phyloP scores from a whole-genome alignment of 2,797 vertebrate genomes.

The Rhabdomys pumilio region DNA sequence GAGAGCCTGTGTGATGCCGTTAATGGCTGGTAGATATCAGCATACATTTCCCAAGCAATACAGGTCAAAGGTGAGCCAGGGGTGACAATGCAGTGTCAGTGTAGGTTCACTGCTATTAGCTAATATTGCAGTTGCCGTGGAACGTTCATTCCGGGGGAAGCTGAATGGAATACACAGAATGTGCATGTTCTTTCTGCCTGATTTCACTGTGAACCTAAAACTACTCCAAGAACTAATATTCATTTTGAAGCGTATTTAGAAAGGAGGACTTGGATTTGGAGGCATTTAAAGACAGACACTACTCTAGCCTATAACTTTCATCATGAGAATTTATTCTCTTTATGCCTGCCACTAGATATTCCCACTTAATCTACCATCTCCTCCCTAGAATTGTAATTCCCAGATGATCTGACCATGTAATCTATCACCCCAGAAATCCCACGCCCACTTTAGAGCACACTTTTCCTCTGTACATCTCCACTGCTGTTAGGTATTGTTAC shows the following conservation, averaged over 20 bases:
- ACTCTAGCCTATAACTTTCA: neutral
- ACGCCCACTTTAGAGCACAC: neutral
- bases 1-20: neutral
- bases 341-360: neutral
- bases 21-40: neutral
- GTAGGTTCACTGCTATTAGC: neutral
- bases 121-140: neutral
- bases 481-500: neutral
- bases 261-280: neutral
- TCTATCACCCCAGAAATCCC: neutral
- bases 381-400: neutral
- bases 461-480: accelerated
- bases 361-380: neutral
- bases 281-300: neutral
- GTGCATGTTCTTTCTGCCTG: neutral
- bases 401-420: neutral
- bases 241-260: constrained; percentile 30
- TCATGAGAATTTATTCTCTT: neutral
- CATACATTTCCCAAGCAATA: neutral
- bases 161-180: neutral
- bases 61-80: neutral
- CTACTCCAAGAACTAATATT: neutral
- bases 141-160: neutral
- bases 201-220: neutral
- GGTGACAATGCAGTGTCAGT: neutral